These are phyloP conservation scores for Crepidodera aurea DNA, from an alignment of 2,888 invertebrate species.

Conservation along the genomic window DNA sequence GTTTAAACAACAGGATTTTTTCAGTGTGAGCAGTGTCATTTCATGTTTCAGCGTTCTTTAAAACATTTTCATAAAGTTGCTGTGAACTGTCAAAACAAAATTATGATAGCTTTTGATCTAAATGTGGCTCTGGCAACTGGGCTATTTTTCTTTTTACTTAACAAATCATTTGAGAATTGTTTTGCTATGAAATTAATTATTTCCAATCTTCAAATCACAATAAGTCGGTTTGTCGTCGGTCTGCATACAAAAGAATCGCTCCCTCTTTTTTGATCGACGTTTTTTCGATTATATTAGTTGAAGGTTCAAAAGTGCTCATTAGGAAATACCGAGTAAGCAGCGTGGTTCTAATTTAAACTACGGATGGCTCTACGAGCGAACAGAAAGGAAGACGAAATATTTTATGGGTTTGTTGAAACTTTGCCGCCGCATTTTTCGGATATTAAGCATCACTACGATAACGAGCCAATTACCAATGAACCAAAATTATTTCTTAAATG, in stretches of 20 bases:
- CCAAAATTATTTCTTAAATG: conserved; percentile 38
- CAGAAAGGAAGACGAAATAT: conserved; percentile 40
- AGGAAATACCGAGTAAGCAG: conserved; percentile 44
- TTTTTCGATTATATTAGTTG: conserved; percentile 26
- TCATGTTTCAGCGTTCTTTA: too few species aligned
- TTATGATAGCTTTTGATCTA: too few species aligned
- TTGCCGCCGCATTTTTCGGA: conserved; percentile 46
- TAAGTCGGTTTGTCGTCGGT: not conserved
- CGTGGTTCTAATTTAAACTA: conserved; percentile 42
- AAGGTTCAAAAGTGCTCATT: conserved; percentile 44
- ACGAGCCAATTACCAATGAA: conserved; percentile 35
- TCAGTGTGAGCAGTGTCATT: too few species aligned
- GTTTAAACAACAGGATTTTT: too few species aligned
- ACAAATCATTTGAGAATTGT: too few species aligned
- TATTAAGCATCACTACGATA: conserved; percentile 32
- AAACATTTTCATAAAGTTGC: too few species aligned
- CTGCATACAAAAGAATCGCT: not conserved
- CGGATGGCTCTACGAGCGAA: conserved; percentile 24
- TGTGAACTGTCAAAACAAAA: too few species aligned
- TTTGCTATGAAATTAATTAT: too few species aligned
- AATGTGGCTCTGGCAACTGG: too few species aligned
- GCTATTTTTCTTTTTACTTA: too few species aligned
- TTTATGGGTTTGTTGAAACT: conserved; percentile 46
- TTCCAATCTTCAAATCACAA: not conserved
- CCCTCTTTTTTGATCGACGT: not conserved